Conservation (phyloP, 2,797 vertebrate species). For the Gorsachius magnificus region DNA sequence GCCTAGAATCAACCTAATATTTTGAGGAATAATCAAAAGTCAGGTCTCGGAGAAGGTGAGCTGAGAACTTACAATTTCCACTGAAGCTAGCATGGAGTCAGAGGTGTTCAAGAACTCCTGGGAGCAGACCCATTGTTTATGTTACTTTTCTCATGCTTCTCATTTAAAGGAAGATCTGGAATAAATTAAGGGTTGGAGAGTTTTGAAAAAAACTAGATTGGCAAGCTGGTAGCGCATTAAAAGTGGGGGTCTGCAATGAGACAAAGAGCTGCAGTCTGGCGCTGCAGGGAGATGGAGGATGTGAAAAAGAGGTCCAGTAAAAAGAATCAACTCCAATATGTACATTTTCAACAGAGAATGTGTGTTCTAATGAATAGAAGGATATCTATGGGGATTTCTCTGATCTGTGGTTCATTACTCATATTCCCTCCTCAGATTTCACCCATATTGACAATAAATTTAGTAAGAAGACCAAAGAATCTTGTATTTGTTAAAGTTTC, state of each 20-base stretch:
- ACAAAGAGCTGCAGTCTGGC: conserved; percentile 28
- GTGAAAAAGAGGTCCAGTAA: conserved; percentile 27
- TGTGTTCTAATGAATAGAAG: conserved; percentile 56
- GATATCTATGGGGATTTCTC: conserved; percentile 57
- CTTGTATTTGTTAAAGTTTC: conserved; percentile 55
- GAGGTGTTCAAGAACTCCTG: neutral
- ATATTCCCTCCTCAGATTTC: conserved; percentile 62
- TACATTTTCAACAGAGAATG: conserved; percentile 45
- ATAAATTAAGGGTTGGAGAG: conserved; percentile 22
- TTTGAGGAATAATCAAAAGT: neutral
- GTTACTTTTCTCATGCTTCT: conserved; percentile 15
- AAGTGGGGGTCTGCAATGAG: neutral
- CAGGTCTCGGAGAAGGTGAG: neutral
- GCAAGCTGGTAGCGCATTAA: neutral
- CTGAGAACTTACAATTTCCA: neutral
- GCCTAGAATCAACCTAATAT: neutral
- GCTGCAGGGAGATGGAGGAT: conserved; percentile 28
- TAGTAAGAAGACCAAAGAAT: conserved; percentile 10
- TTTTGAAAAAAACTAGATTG: neutral
- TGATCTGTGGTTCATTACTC: conserved; percentile 65
- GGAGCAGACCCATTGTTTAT: neutral
- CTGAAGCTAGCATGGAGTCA: neutral
- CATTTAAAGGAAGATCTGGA: conserved; percentile 36
- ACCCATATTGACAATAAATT: conserved; percentile 64
- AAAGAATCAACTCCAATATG: conserved; percentile 38